Percentiles rank a stretch among this genome's conserved stretches.
Conservation (phyloP, 2,888 invertebrate genomes). For the Loripinus fragilis region DNA sequence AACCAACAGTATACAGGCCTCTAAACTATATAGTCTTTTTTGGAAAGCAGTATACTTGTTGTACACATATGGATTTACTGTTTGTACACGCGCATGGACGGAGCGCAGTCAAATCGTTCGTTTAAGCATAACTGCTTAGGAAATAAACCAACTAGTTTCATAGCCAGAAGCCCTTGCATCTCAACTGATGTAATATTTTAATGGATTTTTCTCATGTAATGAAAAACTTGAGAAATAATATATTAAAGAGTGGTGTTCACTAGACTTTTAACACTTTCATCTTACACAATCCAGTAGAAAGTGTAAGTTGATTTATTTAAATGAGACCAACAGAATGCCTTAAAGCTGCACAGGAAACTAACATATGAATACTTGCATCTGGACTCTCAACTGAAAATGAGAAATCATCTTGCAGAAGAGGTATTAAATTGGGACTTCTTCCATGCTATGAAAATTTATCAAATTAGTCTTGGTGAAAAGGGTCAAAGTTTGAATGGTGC, state of each 20-base stretch:
- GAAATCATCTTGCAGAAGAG: slow-evolving; percentile 23
- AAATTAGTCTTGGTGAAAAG: slow-evolving; percentile 35
- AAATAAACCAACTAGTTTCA: background rate
- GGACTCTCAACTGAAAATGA: slow-evolving; percentile 43
- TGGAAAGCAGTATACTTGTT: slow-evolving; percentile 33
- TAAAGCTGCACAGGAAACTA: slow-evolving; percentile 47
- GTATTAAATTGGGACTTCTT: slow-evolving; percentile 42
- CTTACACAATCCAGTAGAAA: slow-evolving; percentile 31
- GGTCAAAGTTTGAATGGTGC: slow-evolving; percentile 41
- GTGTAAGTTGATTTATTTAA: slow-evolving; percentile 36
- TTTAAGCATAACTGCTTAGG: slow-evolving; percentile 25
- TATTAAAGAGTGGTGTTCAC: slow-evolving; percentile 39
- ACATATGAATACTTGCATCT: slow-evolving; percentile 47
- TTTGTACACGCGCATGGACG: slow-evolving; percentile 28
- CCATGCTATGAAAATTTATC: slow-evolving; percentile 39
- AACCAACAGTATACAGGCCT: slow-evolving; percentile 28
- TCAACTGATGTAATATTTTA: slow-evolving; percentile 29
- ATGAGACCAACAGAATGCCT: slow-evolving; percentile 53
- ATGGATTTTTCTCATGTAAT: slow-evolving; percentile 55
- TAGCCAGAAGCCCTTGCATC: slow-evolving; percentile 29
- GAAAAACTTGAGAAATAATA: slow-evolving; percentile 49
- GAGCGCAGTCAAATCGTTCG: slow-evolving; percentile 22
- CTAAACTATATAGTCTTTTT: slow-evolving; percentile 35
- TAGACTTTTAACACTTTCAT: background rate
- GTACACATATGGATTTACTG: slow-evolving; percentile 23